These are phyloP conservation scores for human (Homo sapiens) DNA, from an alignment of 2,113 vertebrate genomes.

Conservation along the genomic window DNA sequence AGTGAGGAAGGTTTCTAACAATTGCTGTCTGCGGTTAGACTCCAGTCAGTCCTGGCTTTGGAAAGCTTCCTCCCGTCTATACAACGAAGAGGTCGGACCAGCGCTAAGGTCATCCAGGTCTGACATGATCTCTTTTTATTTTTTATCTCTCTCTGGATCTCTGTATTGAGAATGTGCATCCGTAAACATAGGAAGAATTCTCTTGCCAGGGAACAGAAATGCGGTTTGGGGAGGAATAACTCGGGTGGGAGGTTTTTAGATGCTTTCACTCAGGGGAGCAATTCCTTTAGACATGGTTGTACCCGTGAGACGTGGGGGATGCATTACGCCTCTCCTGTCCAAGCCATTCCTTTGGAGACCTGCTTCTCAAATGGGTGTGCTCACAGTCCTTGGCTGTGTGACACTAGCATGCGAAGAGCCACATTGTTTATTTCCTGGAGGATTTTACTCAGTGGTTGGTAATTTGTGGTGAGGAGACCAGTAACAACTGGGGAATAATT, in stretches of 20 bases:
- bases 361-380: neutral
- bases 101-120: neutral
- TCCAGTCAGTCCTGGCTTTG: neutral
- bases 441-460: neutral
- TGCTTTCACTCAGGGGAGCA: neutral
- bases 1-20: neutral
- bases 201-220: neutral
- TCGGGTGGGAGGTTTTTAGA: neutral
- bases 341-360: neutral
- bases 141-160: neutral
- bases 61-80: neutral
- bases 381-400: neutral
- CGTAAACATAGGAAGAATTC: neutral
- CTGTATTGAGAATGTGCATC: neutral
- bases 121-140: neutral
- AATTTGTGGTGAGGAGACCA: neutral
- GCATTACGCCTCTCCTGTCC: neutral
- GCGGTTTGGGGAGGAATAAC: neutral
- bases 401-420: neutral
- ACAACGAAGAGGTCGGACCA: neutral
- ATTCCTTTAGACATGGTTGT: neutral
- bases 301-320: neutral
- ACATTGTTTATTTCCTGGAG: constrained; percentile 26
- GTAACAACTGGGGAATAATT: neutral
- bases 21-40: neutral